phyloP scores from a whole-genome alignment of 2,797 vertebrate species.

The Crotalus adamanteus region DNA sequence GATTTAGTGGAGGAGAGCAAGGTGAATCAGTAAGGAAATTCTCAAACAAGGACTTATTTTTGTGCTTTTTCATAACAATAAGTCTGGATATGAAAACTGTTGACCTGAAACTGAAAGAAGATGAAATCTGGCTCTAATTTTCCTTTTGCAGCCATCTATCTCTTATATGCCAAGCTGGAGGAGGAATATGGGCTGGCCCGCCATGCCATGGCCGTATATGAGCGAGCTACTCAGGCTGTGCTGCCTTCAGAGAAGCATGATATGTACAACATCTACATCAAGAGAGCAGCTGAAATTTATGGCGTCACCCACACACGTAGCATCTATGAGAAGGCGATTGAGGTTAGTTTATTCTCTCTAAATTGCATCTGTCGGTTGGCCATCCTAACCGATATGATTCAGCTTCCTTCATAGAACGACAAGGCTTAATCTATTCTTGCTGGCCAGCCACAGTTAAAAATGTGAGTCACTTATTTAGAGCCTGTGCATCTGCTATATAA shows the following conservation, averaged over 20 bases:
- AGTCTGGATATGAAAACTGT: not conserved
- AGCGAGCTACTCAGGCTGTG: conserved; percentile 88
- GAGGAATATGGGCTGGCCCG: conserved; percentile 90
- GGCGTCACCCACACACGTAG: conserved; percentile 90
- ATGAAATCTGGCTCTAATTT: not conserved
- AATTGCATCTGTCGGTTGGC: not conserved
- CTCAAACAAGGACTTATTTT: not conserved
- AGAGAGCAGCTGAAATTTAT: conserved; percentile 91
- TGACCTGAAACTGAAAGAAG: not conserved
- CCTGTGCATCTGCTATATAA: not conserved
- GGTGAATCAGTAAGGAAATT: not conserved
- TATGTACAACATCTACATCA: conserved; percentile 97
- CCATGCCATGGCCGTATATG: conserved; percentile 93
- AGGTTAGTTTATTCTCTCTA: conserved; percentile 70
- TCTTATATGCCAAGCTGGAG: conserved; percentile 90
- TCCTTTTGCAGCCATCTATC: conserved; percentile 79
- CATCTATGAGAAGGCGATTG: conserved; percentile 93
- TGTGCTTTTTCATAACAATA: not conserved
- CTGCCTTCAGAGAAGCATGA: conserved; percentile 82
- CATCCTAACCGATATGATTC: not conserved
- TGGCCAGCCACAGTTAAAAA: not conserved
- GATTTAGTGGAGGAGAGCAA: not conserved
- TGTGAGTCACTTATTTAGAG: not conserved
- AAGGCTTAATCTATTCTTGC: not conserved
- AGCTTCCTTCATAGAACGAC: not conserved